Evolutionary conservation across 2,113 vertebrate species (phyloP).

Genomic region (Puntigrus tetrazona): DNA sequence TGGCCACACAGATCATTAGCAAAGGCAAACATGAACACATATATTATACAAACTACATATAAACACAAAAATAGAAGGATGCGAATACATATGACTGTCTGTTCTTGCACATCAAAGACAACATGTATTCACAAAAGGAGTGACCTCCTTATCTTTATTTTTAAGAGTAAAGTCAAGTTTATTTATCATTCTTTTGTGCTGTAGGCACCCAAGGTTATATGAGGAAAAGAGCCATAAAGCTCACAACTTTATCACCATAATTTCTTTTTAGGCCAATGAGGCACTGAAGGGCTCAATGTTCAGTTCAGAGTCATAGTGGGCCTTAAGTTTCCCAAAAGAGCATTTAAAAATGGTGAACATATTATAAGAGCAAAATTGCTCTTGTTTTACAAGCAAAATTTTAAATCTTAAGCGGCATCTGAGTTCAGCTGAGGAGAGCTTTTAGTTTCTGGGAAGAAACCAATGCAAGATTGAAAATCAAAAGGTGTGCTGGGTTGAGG

Average conservation of each 20-base stretch:
- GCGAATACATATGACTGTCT: not conserved
- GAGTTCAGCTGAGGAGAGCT: not conserved
- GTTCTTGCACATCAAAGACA: slow-evolving; percentile 13
- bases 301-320: slow-evolving; percentile 44
- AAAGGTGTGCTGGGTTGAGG: slow-evolving; percentile 21
- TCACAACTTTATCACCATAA: slow-evolving; percentile 66
- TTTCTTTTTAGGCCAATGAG: slow-evolving; percentile 57
- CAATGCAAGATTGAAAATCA: not conserved
- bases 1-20: not conserved
- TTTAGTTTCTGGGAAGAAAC: not conserved
- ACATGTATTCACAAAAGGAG: slow-evolving; percentile 7
- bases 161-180: slow-evolving; percentile 29
- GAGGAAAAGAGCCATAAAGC: slow-evolving; percentile 65
- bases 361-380: not conserved
- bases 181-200: slow-evolving; percentile 55
- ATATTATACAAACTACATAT: not conserved
- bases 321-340: slow-evolving; percentile 22
- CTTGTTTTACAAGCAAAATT: not conserved
- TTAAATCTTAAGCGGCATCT: not conserved
- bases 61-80: not conserved
- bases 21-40: not conserved
- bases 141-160: slow-evolving; percentile 24
- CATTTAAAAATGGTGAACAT: slow-evolving; percentile 26
- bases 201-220: slow-evolving; percentile 51
- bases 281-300: slow-evolving; percentile 62